Conservation (phyloP, 2,797 vertebrate species). For the Malacoraja senta region DNA sequence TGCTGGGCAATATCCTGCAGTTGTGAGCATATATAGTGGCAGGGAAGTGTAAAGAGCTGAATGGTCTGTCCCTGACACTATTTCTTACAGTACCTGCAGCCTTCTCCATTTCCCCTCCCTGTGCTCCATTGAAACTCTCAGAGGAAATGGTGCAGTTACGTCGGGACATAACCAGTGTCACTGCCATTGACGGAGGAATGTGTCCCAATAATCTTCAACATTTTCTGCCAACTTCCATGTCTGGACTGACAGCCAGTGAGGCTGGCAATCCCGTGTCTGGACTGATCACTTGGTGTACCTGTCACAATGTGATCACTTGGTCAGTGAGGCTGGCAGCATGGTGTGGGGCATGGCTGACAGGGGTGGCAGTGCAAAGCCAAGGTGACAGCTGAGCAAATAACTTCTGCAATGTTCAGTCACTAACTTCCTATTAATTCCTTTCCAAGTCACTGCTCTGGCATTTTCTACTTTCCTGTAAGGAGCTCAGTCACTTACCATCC, state of each 20-base stretch:
- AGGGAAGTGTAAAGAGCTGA: no score
- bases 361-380: not conserved
- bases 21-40: no score
- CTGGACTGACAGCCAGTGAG: not conserved
- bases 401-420: not conserved
- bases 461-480: not conserved
- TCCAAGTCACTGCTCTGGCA: constrained; percentile 6
- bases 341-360: not conserved
- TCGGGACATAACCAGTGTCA: no score
- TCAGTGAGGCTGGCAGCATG: not conserved
- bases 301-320: no score
- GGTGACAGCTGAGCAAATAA: not conserved
- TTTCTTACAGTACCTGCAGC: no score
- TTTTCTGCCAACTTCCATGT: not conserved
- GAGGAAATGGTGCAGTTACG: no score
- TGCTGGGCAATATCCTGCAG: no score
- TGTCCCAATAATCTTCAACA: not conserved
- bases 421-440: not conserved
- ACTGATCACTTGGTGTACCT: no score
- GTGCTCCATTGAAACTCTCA: no score
- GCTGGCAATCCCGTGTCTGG: not conserved
- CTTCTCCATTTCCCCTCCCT: not conserved
- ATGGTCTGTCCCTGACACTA: no score
- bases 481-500: not conserved
- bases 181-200: not conserved